phyloP scores from a whole-genome alignment of 1,140 invertebrate species.

The Chionoecetes opilio region DNA sequence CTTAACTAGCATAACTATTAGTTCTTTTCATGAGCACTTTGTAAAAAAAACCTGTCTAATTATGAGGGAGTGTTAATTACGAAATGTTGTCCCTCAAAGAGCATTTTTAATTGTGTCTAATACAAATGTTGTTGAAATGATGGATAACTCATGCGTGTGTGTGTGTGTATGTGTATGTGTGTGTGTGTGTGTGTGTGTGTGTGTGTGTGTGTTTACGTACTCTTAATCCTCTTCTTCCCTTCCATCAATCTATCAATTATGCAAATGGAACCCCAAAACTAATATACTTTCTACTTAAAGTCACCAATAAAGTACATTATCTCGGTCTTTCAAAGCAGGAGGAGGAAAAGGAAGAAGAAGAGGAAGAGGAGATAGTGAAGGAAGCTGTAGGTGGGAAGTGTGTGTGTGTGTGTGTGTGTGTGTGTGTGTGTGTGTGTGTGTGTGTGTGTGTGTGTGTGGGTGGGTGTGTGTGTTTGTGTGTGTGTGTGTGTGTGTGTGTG shows the following conservation, averaged over 20 bases:
- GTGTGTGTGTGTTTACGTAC: neutral
- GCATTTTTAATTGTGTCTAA: too few relatives aligned
- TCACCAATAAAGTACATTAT: neutral
- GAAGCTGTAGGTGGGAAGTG: neutral
- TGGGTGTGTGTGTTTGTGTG: too few relatives aligned
- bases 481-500: too few relatives aligned
- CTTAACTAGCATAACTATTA: neutral
- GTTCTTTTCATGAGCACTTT: too few relatives aligned
- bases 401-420: too few relatives aligned
- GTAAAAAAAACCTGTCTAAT: neutral
- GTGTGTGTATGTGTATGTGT: conserved; percentile 9
- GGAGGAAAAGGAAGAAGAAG: neutral
- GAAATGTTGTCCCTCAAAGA: too few relatives aligned
- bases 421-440: too few relatives aligned
- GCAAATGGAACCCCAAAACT: neutral
- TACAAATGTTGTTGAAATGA: too few relatives aligned
- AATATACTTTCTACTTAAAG: neutral
- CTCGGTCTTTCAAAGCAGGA: neutral
- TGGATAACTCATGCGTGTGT: neutral
- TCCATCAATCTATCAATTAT: conserved; percentile 4
- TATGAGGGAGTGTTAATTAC: neutral
- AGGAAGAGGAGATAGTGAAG: neutral
- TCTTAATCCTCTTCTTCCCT: too few relatives aligned
- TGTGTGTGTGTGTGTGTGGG: too few relatives aligned
- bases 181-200: conserved; percentile 27